Conservation (phyloP, 1,140 invertebrate genomes). For the Marisa cornuarietis region DNA sequence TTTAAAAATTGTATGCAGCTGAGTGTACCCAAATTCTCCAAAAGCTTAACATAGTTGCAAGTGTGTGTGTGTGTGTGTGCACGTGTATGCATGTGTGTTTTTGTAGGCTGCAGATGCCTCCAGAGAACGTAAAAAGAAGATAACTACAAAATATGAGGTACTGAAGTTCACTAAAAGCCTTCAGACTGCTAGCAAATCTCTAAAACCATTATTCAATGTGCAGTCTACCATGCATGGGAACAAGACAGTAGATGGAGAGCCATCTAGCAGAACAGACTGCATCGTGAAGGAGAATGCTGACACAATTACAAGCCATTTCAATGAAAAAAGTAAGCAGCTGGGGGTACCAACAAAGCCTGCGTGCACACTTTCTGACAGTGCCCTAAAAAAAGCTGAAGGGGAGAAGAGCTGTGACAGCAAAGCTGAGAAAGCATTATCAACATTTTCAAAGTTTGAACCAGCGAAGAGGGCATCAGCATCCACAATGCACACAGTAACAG, state of each 20-base stretch:
- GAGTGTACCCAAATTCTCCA: too few species aligned
- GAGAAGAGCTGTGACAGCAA: conserved; percentile 19
- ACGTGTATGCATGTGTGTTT: neutral
- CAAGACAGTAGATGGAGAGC: too few species aligned
- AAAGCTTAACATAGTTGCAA: conserved; percentile 4
- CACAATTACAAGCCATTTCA: too few species aligned
- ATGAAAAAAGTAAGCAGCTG: neutral
- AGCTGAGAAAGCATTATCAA: neutral
- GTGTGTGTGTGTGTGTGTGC: neutral
- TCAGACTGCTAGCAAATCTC: conserved; percentile 47
- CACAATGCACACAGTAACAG: conserved; percentile 5
- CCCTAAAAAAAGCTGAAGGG: neutral
- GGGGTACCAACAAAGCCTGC: conserved; percentile 2
- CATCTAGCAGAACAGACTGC: too few species aligned
- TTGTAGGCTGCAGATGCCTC: conserved; percentile 51
- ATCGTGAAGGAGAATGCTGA: too few species aligned
- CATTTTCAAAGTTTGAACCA: neutral
- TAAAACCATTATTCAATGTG: conserved; percentile 32
- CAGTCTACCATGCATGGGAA: too few species aligned
- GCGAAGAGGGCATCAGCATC: neutral
- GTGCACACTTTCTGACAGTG: neutral
- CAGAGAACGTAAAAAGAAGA: conserved; percentile 51
- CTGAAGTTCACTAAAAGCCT: conserved; percentile 55
- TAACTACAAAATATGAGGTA: conserved; percentile 44
- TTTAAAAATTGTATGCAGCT: too few species aligned